Percentiles rank a stretch among this genome's conserved stretches.
Conservation (phyloP, 2,888 invertebrate genomes). For the Ornithoptera alexandrae region DNA sequence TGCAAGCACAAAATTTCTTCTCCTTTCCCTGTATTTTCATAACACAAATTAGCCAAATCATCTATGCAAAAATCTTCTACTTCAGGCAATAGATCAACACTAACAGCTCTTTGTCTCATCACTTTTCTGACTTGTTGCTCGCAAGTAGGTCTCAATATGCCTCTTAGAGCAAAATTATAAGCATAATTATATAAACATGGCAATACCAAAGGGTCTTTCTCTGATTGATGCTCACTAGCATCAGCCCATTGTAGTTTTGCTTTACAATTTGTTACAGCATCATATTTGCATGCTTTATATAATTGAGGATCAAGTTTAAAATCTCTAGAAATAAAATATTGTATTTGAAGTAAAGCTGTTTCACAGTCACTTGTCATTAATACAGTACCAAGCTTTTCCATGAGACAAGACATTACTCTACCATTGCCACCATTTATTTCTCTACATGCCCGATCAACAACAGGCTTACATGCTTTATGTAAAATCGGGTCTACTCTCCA, state of each 20-base stretch:
- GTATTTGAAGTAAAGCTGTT: conserved; percentile 94
- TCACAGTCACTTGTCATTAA: conserved; percentile 95
- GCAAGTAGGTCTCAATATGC: conserved; percentile 81
- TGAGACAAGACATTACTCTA: conserved; percentile 93
- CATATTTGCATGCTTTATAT: conserved; percentile 92
- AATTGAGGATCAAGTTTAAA: conserved; percentile 95
- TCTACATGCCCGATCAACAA: conserved; percentile 88
- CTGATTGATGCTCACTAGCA: conserved; percentile 83
- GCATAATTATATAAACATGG: conserved; percentile 93
- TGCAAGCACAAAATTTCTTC: conserved; percentile 97
- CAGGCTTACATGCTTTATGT: conserved; percentile 90
- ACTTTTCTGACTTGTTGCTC: conserved; percentile 91
- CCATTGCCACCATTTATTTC: conserved; percentile 88
- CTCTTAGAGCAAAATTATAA: conserved; percentile 73
- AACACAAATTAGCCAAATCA: conserved; percentile 91
- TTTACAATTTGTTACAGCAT: conserved; percentile 90
- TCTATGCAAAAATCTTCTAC: conserved; percentile 94
- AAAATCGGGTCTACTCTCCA: conserved; percentile 97
- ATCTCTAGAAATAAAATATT: conserved; percentile 97
- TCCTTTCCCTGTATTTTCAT: conserved; percentile 90
- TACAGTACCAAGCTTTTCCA: conserved; percentile 92
- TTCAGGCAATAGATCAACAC: conserved; percentile 96
- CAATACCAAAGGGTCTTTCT: conserved; percentile 90
- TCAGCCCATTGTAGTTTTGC: conserved; percentile 89
- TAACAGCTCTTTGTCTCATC: conserved; percentile 95